phyloP scores from a whole-genome alignment of 2,888 invertebrate species.

The Megalurothrips usitatus region DNA sequence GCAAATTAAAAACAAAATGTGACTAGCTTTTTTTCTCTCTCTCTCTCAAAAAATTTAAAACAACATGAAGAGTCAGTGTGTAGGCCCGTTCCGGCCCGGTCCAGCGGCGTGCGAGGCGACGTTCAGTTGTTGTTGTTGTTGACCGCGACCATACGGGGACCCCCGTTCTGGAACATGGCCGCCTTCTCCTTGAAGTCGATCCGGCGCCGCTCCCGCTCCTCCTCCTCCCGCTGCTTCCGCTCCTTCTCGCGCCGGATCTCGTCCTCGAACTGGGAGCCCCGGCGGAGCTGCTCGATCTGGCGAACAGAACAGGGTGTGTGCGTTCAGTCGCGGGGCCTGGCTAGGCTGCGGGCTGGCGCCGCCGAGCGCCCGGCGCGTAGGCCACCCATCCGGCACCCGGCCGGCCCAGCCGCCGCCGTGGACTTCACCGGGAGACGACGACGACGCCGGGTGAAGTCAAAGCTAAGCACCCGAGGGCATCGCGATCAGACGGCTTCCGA shows the following conservation, averaged over 20 bases:
- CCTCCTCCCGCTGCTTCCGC: conserved; percentile 74
- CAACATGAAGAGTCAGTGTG: background rate
- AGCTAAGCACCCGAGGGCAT: background rate
- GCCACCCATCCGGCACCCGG: background rate
- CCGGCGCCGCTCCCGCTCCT: conserved; percentile 74
- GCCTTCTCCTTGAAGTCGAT: conserved; percentile 86
- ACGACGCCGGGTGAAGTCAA: background rate
- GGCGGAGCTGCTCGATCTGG: conserved; percentile 77
- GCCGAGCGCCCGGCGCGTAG: background rate
- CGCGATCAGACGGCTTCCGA: background rate
- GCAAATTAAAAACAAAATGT: background rate
- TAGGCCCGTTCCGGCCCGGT: background rate
- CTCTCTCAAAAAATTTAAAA: background rate
- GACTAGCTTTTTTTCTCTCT: conserved; percentile 6
- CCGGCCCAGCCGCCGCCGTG: too few species aligned
- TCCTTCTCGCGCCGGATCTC: conserved; percentile 92
- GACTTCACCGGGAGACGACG: too few species aligned
- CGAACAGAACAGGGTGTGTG: conserved; percentile 39
- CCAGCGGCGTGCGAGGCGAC: too few species aligned
- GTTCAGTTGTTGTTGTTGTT: conserved; percentile 12
- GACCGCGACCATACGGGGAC: background rate
- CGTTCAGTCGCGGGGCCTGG: too few species aligned
- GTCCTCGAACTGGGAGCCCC: conserved; percentile 82
- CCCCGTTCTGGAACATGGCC: conserved; percentile 65
- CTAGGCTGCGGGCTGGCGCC: background rate